These are phyloP conservation scores for Saxidomus purpurata DNA, from an alignment of 1,140 invertebrate genomes.

Conservation along the genomic window DNA sequence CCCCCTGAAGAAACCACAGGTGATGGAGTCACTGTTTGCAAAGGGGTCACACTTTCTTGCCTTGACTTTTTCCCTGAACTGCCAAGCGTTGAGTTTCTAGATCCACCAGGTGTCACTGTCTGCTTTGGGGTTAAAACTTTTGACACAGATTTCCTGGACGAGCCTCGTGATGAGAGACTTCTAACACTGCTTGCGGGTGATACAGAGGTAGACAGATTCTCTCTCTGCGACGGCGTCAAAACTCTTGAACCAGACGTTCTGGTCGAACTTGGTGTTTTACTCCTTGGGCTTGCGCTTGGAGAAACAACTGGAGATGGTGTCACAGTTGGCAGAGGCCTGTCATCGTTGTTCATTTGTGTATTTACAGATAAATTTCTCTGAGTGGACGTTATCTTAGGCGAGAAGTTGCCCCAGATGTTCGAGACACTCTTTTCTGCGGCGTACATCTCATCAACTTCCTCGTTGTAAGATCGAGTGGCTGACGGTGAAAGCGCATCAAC, in stretches of 20 bases:
- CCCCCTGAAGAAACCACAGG: neutral
- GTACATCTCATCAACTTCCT: neutral
- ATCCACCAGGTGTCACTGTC: neutral
- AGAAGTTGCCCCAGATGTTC: neutral
- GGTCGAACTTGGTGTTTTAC: neutral
- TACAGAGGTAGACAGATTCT: neutral
- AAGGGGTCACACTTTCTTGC: neutral
- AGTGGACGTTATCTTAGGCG: constrained; percentile 11
- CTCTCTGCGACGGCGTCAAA: neutral
- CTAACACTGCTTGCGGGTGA: neutral
- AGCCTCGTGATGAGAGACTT: neutral
- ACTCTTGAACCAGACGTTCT: neutral
- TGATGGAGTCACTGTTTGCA: neutral
- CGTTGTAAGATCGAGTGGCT: neutral
- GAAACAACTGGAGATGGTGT: constrained; percentile 10
- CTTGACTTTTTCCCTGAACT: neutral
- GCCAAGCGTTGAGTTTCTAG: neutral
- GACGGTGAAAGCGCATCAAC: neutral
- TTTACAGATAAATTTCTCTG: neutral
- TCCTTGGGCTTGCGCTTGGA: neutral
- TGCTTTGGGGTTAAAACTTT: neutral
- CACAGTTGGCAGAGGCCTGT: neutral
- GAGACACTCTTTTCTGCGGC: neutral
- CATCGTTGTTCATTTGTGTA: neutral
- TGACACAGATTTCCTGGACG: neutral